These are phyloP conservation scores for Coboldia fuscipes DNA, from an alignment of 1,140 invertebrate genomes.

Conservation along the genomic window DNA sequence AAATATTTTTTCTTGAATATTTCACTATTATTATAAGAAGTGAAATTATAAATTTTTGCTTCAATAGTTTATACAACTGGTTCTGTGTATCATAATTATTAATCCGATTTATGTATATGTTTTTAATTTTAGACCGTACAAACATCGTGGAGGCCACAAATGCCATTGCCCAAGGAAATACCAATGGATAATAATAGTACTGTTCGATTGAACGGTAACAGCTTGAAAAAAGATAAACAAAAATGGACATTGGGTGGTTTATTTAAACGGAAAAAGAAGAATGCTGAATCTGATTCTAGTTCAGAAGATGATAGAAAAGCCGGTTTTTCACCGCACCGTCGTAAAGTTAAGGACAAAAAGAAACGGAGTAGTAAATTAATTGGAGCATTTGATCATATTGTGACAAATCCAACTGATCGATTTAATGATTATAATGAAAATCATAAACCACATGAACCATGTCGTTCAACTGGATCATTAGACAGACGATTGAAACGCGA, in stretches of 20 bases:
- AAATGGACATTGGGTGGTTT: conserved; percentile 53
- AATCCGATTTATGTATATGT: too few relatives aligned
- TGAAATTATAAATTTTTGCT: too few relatives aligned
- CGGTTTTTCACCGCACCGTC: conserved; percentile 22
- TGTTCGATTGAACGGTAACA: neutral
- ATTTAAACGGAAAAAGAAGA: conserved; percentile 41
- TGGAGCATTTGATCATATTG: conserved; percentile 29
- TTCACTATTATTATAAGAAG: too few relatives aligned
- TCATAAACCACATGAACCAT: conserved; percentile 24
- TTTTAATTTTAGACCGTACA: conserved; percentile 17
- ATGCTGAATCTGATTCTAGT: conserved; percentile 24
- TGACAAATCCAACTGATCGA: conserved; percentile 16
- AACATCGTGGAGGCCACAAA: conserved; percentile 19
- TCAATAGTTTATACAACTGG: too few relatives aligned
- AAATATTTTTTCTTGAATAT: too few relatives aligned
- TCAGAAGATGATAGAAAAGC: conserved; percentile 33
- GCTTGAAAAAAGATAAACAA: conserved; percentile 20
- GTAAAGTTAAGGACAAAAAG: conserved; percentile 24
- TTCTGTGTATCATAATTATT: too few relatives aligned
- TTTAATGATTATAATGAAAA: conserved; percentile 28
- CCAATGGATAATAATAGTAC: neutral
- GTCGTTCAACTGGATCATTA: conserved; percentile 19
- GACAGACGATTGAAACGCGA: conserved; percentile 24
- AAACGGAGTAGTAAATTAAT: conserved; percentile 22
- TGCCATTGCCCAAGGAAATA: conserved; percentile 18